Conservation (phyloP, 1,140 invertebrate species). For the Microplitis mediator region DNA sequence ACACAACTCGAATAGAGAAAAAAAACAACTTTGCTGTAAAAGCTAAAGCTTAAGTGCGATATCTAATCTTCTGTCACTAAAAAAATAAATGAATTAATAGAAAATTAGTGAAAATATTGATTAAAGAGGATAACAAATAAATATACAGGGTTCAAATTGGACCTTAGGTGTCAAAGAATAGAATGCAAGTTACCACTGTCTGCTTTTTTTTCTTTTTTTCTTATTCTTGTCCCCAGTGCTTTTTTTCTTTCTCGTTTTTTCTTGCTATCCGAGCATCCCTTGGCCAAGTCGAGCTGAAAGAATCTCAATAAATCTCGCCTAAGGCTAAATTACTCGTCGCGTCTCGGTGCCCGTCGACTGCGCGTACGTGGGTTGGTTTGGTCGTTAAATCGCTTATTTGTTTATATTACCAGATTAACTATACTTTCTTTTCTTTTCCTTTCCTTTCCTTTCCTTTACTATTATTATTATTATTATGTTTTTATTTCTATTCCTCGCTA, state of each 20-base stretch:
- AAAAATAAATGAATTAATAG: neutral
- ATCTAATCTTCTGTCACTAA: neutral
- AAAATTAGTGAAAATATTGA: no score
- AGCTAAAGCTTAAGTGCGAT: no score
- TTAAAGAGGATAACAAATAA: no score
- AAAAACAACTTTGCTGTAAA: no score
- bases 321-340: conserved; percentile 46
- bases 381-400: conserved; percentile 37
- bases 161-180: no score
- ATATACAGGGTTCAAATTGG: no score
- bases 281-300: conserved; percentile 27
- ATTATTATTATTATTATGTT: no score
- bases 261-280: neutral
- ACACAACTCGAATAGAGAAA: no score
- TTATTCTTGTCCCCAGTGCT: neutral
- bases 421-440: neutral
- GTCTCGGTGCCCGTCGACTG: neutral
- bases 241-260: conserved; percentile 3
- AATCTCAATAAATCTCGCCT: conserved; percentile 50
- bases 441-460: neutral
- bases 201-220: conserved; percentile 1
- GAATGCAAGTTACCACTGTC: no score
- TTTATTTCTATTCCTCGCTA: no score
- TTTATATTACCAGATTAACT: conserved; percentile 25
- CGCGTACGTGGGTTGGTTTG: conserved; percentile 19